Base-by-base conservation (phyloP, 2,113 vertebrate genomes). In the Pterocles gutturalis region DNA sequence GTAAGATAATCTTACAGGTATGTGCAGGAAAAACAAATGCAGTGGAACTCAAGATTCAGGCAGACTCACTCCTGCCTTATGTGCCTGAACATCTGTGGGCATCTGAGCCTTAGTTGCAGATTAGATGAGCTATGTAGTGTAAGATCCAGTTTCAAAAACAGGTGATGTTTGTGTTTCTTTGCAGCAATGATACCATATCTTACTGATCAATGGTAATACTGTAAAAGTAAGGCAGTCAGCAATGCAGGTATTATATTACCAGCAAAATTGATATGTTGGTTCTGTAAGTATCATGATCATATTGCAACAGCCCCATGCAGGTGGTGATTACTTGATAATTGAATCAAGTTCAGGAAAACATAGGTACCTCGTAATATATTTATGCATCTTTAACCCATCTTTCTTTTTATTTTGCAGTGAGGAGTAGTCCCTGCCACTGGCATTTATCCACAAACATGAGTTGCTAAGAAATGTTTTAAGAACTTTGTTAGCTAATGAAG, bases 91-190 rank as follows among this genome's bases (percentile, higher is more conserved):
- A 80, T 25, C 33, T 36, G 20, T 11, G 65, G 84, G 12, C 11
- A 9, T 24, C 24, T 71, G 48, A 91, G 51, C 33, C 48, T 72
- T 11, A 45, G 36, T 0, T 45, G 58, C 16, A 83, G 61, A 28
- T 61, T 34, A 53, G 18, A 28, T 57, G 66, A 79, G 11, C 20
- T 34, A 7, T 1, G 5, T 9, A 22, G 33, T 0, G 0, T 25
- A 48, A 69, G 34, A 55, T 66, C 17, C 20, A 7, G 6, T 80
- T 90, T 80, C 51, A 61, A 41, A 75, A 87, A 34, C 33, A 76
- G 36, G 16, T 19, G 76, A 26, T 84, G 14, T 5, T 61, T 66
- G 21, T 62, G 62, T 45, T 92, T 89, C 49, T 93, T 77, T n/a
- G 26, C 31, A 83, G 51, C 36, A 49, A 11, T 34, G 33, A 25